phyloP scores from a whole-genome alignment of 2,797 vertebrate species.

The Karalla daura region DNA sequence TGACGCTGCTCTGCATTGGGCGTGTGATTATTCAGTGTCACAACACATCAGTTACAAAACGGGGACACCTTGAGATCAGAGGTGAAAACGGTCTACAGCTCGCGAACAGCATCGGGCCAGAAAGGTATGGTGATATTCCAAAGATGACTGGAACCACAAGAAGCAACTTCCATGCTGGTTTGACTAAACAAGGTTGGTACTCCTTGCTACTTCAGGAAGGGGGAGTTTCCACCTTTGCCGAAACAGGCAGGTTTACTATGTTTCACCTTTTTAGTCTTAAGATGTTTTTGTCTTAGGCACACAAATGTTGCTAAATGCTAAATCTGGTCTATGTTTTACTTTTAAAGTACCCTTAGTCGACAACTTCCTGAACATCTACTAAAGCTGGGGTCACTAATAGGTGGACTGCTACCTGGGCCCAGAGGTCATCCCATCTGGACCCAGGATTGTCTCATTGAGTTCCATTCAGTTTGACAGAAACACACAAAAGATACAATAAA shows the following conservation, averaged over 20 bases:
- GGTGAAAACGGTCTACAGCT: neutral
- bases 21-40: slow-evolving; percentile 13
- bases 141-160: slow-evolving; percentile 46
- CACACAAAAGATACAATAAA: too few relatives aligned
- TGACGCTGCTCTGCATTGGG: slow-evolving; percentile 17
- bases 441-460: too few relatives aligned
- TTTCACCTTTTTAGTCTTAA: neutral
- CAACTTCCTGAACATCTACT: too few relatives aligned
- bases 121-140: neutral
- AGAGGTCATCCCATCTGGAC: too few relatives aligned
- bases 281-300: too few relatives aligned
- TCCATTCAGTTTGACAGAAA: too few relatives aligned
- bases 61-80: neutral
- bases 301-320: neutral
- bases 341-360: too few relatives aligned
- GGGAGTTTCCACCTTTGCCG: neutral
- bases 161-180: slow-evolving; percentile 10
- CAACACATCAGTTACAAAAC: slow-evolving; percentile 18
- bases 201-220: neutral
- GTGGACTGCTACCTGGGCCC: too few relatives aligned
- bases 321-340: too few relatives aligned
- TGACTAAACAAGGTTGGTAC: slow-evolving; percentile 68
- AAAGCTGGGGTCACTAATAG: too few relatives aligned
- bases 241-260: neutral
- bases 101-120: neutral